Base-by-base conservation (phyloP, 2,888 invertebrate genomes). In the Agrotis puta region DNA sequence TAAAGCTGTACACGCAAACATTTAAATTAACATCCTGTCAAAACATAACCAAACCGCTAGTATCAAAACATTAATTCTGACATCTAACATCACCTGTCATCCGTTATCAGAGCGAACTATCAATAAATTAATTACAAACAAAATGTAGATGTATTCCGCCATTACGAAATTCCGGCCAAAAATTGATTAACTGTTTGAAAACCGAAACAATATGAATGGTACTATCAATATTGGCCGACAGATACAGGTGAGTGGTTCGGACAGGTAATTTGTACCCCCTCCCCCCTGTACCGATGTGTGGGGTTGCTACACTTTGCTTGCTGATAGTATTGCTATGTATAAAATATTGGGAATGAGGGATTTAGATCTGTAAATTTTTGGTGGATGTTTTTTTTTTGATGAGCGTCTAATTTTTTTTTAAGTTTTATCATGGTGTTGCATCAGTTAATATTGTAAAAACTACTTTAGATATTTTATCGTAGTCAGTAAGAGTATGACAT, bases 181-280 rank as follows among this genome's bases (percentile, higher is more conserved):
- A 82, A 73, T 82, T 79, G 74, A 75, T 82, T 71, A 74, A 75
- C 64, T 48, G 27, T n/a, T 56, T 64, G 72, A 64, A 70, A 79
- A 65, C 78, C 64, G 74, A 73, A 71, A 75, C 76, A 84, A 84
- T 83, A 68, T 69, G 80, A 73, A 68, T 68, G 64, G 47, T 65
- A 70, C 89, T 89, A 92, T 91, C 92, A 91, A 91, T 91, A 90
- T 87, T 83, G 87, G 84, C 74, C 82, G 83, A 85, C 80, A 74
- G 39, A 61, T 54, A 70, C 92, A 91, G 92, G 97, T 97, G 94
- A 93, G 88, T 95, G 94, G 62, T 61, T 73, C 64, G 78, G 94
- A 93, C 94, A 94, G 93, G 92, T 91, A 92, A 94, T 94, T 94
- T 93, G 92, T 92, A 81, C 85, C 78, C 63, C 85, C 72, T 63